Evolutionary conservation across 2,113 vertebrate species (phyloP), one percentile per base, ranked within the genome.

Genomic region (Capreolus pygargus): DNA sequence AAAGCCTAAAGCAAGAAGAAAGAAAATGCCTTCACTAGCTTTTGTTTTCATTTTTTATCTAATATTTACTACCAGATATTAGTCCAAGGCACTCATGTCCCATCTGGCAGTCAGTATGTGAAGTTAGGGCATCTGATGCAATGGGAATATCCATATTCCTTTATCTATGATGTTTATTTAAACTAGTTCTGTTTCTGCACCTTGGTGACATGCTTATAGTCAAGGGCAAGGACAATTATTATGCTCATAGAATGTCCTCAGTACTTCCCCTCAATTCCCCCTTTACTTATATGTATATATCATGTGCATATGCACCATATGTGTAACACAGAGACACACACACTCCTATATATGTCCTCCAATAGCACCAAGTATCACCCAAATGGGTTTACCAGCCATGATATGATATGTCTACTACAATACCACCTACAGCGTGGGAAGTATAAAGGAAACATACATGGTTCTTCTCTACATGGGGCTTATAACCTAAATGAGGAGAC

Each of bases 31-130:
- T 94, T 98, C 89, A 96, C 96, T 97, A 97, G 7, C 95, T 95
- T 97, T 97, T 91, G 39, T 96, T 92, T 83, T 76, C 0, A 87
- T 97, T 95, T 94, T 98, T 98, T 97, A 92, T 97, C 94, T 94
- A 74, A 61, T 88, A 94, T 97, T 98, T 88, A 98, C 98, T 97
- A 91, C 55, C 95, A 98, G 96, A 83, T 97, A 89, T 97, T 98
- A 92, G 52, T 94, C 70, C 95, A 74, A 91, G 98, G 88, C 90
- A 91, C 96, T 98, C 89, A 95, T 91, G 70, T 95, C 79, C 67
- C 11, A 98, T 96, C 96, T 98, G 98, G 91, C 93, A 94, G 13
- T 21, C 19, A 98, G 92, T 64, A 57, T 91, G 60, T 86, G 74
- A 95, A 96, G 83, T 81, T 28, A 93, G 58, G 70, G 17, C 11